These are phyloP conservation scores for Mamestra configurata DNA, from an alignment of 1,140 invertebrate species.

Conservation along the genomic window DNA sequence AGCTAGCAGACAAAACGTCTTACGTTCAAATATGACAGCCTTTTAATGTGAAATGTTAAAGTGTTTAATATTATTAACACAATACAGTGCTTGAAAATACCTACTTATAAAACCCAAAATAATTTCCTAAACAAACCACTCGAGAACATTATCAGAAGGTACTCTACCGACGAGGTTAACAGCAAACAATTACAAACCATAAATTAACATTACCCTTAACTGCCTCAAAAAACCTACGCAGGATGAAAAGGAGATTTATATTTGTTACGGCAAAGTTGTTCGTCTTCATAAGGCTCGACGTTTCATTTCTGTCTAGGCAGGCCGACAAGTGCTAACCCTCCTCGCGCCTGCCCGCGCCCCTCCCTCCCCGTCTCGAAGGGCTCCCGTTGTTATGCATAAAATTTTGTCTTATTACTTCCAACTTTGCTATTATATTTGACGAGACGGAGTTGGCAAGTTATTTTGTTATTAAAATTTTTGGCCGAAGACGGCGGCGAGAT, in stretches of 20 bases:
- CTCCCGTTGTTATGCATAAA: slow-evolving; percentile 86
- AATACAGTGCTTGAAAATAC: background rate
- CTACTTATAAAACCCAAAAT: background rate
- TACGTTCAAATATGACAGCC: background rate
- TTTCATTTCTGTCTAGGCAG: slow-evolving; percentile 84
- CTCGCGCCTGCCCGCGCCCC: slow-evolving; percentile 47
- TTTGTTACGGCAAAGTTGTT: slow-evolving; percentile 84
- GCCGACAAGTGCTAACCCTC: slow-evolving; percentile 78
- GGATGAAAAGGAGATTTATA: slow-evolving; percentile 83
- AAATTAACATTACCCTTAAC: slow-evolving; percentile 78
- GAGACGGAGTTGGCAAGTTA: slow-evolving; percentile 84
- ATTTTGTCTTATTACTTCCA: slow-evolving; percentile 87
- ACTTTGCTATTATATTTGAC: slow-evolving; percentile 87
- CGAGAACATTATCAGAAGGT: slow-evolving; percentile 24
- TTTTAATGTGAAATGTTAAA: slow-evolving; percentile 16
- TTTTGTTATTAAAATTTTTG: slow-evolving; percentile 88
- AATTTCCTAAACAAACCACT: slow-evolving; percentile 37
- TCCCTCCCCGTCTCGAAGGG: slow-evolving; percentile 60
- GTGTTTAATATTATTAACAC: background rate
- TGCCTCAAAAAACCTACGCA: slow-evolving; percentile 71
- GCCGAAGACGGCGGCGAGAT: slow-evolving; percentile 68
- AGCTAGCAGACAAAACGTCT: slow-evolving; percentile 5
- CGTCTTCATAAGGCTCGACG: slow-evolving; percentile 84
- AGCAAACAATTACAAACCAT: slow-evolving; percentile 68
- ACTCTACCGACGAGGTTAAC: slow-evolving; percentile 48